Evolutionary conservation across 2,888 invertebrate species (phyloP).

Genomic region (Phasia obesa): DNA sequence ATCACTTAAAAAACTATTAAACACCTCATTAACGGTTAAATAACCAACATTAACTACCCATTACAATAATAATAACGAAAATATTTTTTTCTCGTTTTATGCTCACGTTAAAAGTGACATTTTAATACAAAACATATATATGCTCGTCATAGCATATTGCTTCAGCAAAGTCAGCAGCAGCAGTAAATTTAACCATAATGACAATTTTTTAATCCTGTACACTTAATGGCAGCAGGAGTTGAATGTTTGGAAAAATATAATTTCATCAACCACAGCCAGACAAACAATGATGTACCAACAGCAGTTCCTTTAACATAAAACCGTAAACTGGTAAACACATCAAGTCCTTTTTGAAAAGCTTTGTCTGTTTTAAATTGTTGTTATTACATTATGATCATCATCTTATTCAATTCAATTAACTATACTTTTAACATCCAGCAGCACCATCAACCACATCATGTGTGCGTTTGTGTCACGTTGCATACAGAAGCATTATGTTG

Average conservation of each 20-base stretch:
- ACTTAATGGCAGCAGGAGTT: slow-evolving; percentile 27
- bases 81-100: background rate
- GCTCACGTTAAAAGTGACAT: slow-evolving; percentile 13
- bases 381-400: slow-evolving; percentile 50
- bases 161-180: slow-evolving; percentile 13
- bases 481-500: slow-evolving; percentile 23
- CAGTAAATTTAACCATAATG: slow-evolving; percentile 25
- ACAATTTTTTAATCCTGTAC: slow-evolving; percentile 7
- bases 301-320: background rate
- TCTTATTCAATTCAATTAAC: slow-evolving; percentile 51
- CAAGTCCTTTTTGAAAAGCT: slow-evolving; percentile 4
- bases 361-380: slow-evolving; percentile 30
- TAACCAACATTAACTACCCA: slow-evolving; percentile 33
- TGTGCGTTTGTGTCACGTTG: slow-evolving; percentile 2
- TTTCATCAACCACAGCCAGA: slow-evolving; percentile 28
- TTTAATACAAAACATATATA: background rate
- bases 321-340: background rate
- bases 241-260: slow-evolving; percentile 15
- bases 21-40: slow-evolving; percentile 66
- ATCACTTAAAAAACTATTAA: slow-evolving; percentile 63
- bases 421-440: slow-evolving; percentile 46
- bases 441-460: slow-evolving; percentile 45
- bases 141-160: slow-evolving; percentile 35
- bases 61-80: slow-evolving; percentile 36
- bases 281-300: slow-evolving; percentile 1